Evolutionary conservation across 1,140 invertebrate species (phyloP).

Genomic region (Lasioglossum baleicum): DNA sequence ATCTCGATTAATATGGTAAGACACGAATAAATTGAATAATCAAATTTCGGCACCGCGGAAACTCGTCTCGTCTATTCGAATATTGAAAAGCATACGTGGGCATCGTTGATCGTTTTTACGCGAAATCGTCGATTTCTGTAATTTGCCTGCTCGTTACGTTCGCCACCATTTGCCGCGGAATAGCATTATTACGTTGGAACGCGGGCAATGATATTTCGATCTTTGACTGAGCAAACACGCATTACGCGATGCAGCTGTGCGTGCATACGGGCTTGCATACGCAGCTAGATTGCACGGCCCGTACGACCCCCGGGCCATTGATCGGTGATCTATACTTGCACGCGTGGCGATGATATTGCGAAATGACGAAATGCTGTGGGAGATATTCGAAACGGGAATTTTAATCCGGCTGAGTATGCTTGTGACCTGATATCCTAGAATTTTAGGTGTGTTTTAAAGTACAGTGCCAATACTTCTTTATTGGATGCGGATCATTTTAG

Average conservation of each 20-base stretch:
- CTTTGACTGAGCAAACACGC: neutral
- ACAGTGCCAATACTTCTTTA: too few relatives aligned
- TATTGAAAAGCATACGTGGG: neutral
- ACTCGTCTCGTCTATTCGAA: too few relatives aligned
- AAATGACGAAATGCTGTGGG: neutral
- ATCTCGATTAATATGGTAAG: neutral
- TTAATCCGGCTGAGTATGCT: too few relatives aligned
- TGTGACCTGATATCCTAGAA: too few relatives aligned
- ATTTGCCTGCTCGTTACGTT: neutral
- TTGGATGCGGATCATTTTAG: too few relatives aligned
- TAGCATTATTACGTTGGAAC: neutral
- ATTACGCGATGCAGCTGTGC: neutral
- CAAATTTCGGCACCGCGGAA: neutral
- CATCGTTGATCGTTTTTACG: neutral
- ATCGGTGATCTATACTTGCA: neutral
- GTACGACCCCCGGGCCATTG: neutral
- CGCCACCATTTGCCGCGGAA: neutral
- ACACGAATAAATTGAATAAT: neutral
- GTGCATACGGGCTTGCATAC: neutral
- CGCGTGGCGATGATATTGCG: neutral
- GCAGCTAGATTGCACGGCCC: too few relatives aligned
- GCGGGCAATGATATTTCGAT: neutral
- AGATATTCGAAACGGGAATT: neutral
- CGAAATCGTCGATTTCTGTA: neutral
- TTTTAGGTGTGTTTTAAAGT: too few relatives aligned